Percentiles rank a stretch among this genome's conserved stretches.
Conservation (phyloP, 2,797 vertebrate species). For the Xenops minutus region DNA sequence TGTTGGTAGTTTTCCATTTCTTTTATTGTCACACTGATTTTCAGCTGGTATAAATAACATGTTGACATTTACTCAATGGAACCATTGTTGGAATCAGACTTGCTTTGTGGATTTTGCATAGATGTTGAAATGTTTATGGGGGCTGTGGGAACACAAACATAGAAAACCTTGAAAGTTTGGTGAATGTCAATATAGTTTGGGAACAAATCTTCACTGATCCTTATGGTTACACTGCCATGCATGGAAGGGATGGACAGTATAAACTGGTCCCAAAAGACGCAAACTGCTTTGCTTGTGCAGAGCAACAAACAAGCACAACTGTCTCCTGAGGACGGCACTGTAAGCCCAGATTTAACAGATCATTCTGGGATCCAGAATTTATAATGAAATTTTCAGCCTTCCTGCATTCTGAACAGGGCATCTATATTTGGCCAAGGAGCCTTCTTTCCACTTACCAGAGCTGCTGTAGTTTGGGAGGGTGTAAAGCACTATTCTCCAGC, state of each 20-base stretch:
- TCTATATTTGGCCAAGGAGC: background rate
- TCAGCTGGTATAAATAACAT: background rate
- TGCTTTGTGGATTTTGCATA: background rate
- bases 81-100: rapidly evolving
- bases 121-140: background rate
- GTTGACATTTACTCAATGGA: background rate
- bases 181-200: background rate
- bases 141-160: background rate
- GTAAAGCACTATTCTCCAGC: background rate
- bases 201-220: background rate
- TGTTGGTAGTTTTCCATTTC: background rate
- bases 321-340: background rate
- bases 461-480: background rate
- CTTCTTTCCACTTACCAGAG: background rate
- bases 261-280: background rate
- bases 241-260: background rate
- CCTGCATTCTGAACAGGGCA: background rate
- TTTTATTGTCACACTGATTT: background rate
- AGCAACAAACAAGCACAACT: background rate
- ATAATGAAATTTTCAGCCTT: background rate
- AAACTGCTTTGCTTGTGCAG: background rate
- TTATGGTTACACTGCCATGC: rapidly evolving
- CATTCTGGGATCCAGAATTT: background rate
- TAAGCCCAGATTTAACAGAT: background rate
- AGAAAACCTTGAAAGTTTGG: background rate